Evolutionary conservation across 2,113 vertebrate species (phyloP), one percentile per base, ranked within the genome.

Genomic region (Stomatorhinus ivindoensis): DNA sequence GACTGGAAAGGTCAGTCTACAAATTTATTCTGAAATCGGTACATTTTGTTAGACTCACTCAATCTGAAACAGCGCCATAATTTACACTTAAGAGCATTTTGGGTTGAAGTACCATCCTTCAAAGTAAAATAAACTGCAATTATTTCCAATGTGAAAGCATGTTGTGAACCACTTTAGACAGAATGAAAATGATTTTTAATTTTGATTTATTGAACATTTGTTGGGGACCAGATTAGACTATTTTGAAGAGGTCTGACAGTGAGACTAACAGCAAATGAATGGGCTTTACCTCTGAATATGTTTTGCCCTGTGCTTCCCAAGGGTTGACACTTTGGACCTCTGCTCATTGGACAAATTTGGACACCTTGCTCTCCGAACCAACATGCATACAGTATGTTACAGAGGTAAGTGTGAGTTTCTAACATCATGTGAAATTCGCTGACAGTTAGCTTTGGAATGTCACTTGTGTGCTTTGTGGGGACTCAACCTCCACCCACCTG

Each of bases 391-490:
- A n/a, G n/a, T n/a, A 27, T 85, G 21, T 10, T 31, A 42, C n/a
- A 86, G 55, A 9, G 83, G 46, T 24, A 8, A 48, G 11, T 24
- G 46, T 31, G 42, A 46, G 27, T 69, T 35, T 44, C 76, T 76
- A 4, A 27, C 19, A 31, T 46, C 39, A 11, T 21, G 58, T 46
- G 24, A 44, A 31, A 48, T 31, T 17, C 27, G 2, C 46, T 82
- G 93, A 94, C 94, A 95, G 94, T 94, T 90, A 85, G 90, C 92
- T 92, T 90, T 89, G 93, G 91, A 94, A 90, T 94, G 94, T 93
- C 94, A 95, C 92, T 93, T 92, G 93, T 92, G 92, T 51, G 92
- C 91, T 92, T 94, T 94, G 94, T 92, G 93, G 95, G 94, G 95
- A 95, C 91, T 95, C 61, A 69, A 69, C 95, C 96, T 95, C 91